Base-by-base conservation (phyloP, 2,888 invertebrate genomes). In the Lasioglossum villosulum region DNA sequence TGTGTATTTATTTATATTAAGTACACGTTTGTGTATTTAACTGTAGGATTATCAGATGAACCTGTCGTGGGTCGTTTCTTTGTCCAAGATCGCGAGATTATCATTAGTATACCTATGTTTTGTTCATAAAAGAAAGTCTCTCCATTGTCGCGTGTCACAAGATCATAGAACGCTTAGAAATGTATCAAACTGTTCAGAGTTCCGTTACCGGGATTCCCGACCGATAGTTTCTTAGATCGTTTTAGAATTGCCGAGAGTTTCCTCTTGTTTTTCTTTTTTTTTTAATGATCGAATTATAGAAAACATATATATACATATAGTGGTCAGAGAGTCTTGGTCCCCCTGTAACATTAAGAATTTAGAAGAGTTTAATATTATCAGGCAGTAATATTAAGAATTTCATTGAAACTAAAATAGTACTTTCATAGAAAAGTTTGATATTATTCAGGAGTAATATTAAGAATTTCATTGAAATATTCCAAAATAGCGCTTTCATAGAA, bases 61-160 rank as follows among this genome's bases (percentile, higher is more conserved):
- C 81, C 85, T 90, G 84, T 52, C 85, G 80, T 80, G 82, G 45
- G 56, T 59, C 16, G 37, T 52, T 87, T 83, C 59, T 79, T 48
- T 68, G 59, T 68, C 74, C 68, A 81, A 82, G 70, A 34, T 71
- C 52, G 42, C 63, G 75, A 73, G 76, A 52, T 74, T 78, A n/a
- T 80, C 75, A 81, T 45, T 88, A 84, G 84, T 56, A 84, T 23
- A 77, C 79, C 10, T 66, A 71, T 27, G 39, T 83, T 78, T 81
- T 34, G 52, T 66, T 37, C n/a, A 63, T 23, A 37, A 34, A 68
- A 81, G 14, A 52, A 56, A 84, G 76, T 45, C 39, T 66, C 63
- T 83, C 73, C 72, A 80, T 68, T 78, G 37, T 59, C 79, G 59
- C 52, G 80, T 73, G 45, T 71, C 72, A 68, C 27, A 71, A 71